Evolutionary conservation across 2,888 invertebrate genomes (phyloP).

Genomic region (Rhaphigaster nebulosa): DNA sequence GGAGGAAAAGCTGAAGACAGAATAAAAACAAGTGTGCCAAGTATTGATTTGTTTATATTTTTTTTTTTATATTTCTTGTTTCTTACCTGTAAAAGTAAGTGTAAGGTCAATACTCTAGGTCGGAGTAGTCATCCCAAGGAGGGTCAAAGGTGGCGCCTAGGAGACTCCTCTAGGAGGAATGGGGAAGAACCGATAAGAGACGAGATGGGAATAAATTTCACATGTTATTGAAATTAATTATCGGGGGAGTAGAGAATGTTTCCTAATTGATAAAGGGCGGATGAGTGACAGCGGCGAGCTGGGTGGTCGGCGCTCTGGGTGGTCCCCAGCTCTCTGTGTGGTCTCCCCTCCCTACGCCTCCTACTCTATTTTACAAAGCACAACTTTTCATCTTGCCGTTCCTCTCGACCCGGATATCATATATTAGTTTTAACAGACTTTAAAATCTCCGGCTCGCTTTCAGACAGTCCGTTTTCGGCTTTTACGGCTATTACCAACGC

Average conservation of each 20-base stretch:
- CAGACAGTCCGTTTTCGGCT: constrained; percentile 49
- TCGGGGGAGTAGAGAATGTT: constrained; percentile 44
- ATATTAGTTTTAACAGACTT: constrained; percentile 59
- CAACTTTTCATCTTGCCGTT: constrained; percentile 60
- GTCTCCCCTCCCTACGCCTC: constrained; percentile 60
- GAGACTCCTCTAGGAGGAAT: neutral
- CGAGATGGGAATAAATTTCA: constrained; percentile 50
- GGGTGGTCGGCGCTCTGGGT: constrained; percentile 36
- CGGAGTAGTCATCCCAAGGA: neutral
- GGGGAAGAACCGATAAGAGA: constrained; percentile 10
- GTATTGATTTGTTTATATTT: too few relatives aligned
- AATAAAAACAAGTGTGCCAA: too few relatives aligned
- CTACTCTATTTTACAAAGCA: constrained; percentile 63
- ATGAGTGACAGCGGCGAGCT: constrained; percentile 52
- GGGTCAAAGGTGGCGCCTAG: neutral
- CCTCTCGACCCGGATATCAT: constrained; percentile 54
- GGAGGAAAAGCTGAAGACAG: too few relatives aligned
- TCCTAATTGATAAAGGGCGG: constrained; percentile 56
- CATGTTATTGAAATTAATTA: constrained; percentile 56
- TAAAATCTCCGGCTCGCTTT: constrained; percentile 52
- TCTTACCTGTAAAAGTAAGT: neutral
- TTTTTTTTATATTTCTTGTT: neutral
- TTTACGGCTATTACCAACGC: constrained; percentile 49
- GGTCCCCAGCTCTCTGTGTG: constrained; percentile 60
- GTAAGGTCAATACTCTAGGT: neutral